Conservation (phyloP, 2,888 invertebrate species). For the Cybosia mesomella region DNA sequence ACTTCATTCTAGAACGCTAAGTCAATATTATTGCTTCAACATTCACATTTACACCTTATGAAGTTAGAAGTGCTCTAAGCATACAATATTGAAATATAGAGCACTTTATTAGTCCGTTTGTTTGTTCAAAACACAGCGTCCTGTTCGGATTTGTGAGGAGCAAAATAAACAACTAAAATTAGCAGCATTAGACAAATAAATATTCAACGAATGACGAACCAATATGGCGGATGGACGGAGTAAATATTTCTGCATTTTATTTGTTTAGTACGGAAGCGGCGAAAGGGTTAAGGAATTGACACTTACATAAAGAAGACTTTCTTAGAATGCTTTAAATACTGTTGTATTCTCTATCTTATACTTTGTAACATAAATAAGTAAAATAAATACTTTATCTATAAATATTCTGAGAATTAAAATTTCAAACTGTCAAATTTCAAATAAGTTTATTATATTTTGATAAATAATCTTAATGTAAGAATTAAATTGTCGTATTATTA, state of each 20-base stretch:
- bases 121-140: conserved; percentile 36
- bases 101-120: conserved; percentile 23
- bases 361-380: too few species aligned
- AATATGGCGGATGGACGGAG: conserved; percentile 33
- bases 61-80: not conserved
- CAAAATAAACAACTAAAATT: conserved; percentile 37
- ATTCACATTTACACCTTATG: not conserved
- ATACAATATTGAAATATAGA: not conserved
- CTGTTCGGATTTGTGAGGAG: conserved; percentile 26
- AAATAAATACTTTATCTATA: too few species aligned
- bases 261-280: conserved; percentile 7
- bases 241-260: conserved; percentile 15
- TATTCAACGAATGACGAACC: conserved; percentile 34
- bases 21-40: not conserved
- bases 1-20: too few species aligned
- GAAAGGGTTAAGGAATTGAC: not conserved
- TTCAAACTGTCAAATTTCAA: too few species aligned
- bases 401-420: too few species aligned
- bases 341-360: not conserved
- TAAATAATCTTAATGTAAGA: too few species aligned
- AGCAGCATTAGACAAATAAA: conserved; percentile 38
- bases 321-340: not conserved
- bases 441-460: too few species aligned
- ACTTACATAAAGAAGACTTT: not conserved
- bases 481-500: too few species aligned